Evolutionary conservation across 2,797 vertebrate species (phyloP), one percentile per base, ranked within the genome.

Genomic region (Gadopsis bispinosus): DNA sequence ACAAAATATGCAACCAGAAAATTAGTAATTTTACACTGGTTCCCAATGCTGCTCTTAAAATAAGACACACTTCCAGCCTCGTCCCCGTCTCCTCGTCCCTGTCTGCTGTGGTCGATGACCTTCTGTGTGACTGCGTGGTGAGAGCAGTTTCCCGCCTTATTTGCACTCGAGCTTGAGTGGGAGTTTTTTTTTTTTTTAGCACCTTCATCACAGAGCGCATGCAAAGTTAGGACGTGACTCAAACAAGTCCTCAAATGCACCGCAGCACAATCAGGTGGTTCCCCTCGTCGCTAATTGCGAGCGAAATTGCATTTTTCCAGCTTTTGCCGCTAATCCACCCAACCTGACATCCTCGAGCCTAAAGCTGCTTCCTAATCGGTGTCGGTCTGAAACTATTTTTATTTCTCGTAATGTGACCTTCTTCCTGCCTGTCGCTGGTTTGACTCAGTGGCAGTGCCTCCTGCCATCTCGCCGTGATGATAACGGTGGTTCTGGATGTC

Each of bases 211-310:
- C 26, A 53, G 19, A 53, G 29, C 41, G 7, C n/a, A 20, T 61
- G 43, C 33, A 39, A 56, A 64, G 62, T 50, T 17, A 33, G 16
- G 63, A 79, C 8, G 33, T 47, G 56, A 65, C n/a, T 69, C 26
- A 39, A 35, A 39, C 3, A 12, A 33, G 43, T 54, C 37, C 19
- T 48, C 14, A 16, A 26, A 62, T 19, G 39, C 41, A 31, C 59
- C 12, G 11, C 20, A 4, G 41, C 51, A 26, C 33, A 74, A 19
- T 63, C 70, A 56, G 17, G 17, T 7, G 2, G 59, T 16, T 16
- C 45, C 74, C 54, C 31, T 70, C 53, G 31, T 26, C 26, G 6
- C 45, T 80, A 74, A 79, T 73, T 73, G 31, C 9, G 20, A 63
- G 4, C 4, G 16, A 47, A 78, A 79, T 41, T 26, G 45, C 14